A percentile compares a stretch with the other conserved stretches of the same genome.
Evolutionary conservation across 2,113 vertebrate genomes (phyloP).

Genomic region (Opisthocomus hoazin): DNA sequence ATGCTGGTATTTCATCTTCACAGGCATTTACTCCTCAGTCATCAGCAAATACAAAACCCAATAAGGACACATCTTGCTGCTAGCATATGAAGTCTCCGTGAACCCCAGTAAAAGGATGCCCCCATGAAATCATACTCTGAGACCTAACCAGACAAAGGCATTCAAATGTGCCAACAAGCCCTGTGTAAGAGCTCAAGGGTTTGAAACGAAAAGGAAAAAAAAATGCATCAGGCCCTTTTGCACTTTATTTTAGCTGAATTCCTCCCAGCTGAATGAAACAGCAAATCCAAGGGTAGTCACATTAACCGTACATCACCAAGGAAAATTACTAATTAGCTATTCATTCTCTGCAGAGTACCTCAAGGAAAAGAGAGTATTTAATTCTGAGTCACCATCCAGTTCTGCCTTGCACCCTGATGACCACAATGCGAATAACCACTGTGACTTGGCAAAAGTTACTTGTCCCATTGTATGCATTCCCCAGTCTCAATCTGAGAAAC

Average conservation of each 20-base stretch:
- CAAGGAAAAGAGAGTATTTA: neutral
- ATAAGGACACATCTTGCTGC: neutral
- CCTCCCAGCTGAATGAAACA: neutral
- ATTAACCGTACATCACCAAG: neutral
- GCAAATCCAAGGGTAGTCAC: slow-evolving; percentile 3
- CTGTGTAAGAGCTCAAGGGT: neutral
- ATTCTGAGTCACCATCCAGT: neutral
- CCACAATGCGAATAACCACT: neutral
- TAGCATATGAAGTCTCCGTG: neutral
- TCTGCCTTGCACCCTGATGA: neutral
- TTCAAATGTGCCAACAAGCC: neutral
- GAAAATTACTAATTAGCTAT: slow-evolving; percentile 35
- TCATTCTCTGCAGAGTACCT: neutral
- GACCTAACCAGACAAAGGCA: neutral
- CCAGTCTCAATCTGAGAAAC: neutral
- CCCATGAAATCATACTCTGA: neutral
- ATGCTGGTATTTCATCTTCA: neutral
- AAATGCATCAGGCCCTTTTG: neutral
- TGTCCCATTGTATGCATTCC: neutral
- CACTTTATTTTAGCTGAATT: neutral
- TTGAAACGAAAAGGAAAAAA: neutral
- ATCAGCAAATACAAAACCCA: neutral
- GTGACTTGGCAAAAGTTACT: slow-evolving; percentile 3
- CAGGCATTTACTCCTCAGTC: neutral
- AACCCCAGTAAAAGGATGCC: neutral